Percentiles rank a stretch among this genome's conserved stretches.
Evolutionary conservation across 2,113 vertebrate species (phyloP).

Genomic region (Ictalurus punctatus): DNA sequence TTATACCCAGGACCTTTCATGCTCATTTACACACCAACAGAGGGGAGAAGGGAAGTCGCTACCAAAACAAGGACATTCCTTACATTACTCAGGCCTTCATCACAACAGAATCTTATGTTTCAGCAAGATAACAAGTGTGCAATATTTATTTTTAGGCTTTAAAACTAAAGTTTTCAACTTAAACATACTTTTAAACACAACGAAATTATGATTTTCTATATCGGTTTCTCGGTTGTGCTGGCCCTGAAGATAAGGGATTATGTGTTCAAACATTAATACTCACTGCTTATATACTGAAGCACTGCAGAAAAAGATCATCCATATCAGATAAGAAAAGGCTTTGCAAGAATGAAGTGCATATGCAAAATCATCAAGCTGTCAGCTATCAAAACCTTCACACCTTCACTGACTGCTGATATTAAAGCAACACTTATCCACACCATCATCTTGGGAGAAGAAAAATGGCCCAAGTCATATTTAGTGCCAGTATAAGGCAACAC

Average conservation of each 20-base stretch:
- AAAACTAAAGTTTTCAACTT: not conserved
- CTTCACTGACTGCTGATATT: constrained; percentile 18
- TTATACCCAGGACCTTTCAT: constrained; percentile 53
- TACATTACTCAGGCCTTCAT: constrained; percentile 56
- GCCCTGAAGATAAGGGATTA: not conserved
- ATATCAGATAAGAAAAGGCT: constrained; percentile 5
- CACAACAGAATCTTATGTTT: constrained; percentile 49
- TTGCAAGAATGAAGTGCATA: constrained; percentile 8
- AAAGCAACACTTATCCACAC: constrained; percentile 34
- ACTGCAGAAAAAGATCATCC: not conserved
- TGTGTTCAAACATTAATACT: not conserved
- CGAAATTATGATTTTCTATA: not conserved
- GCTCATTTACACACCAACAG: constrained; percentile 59
- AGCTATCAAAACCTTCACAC: constrained; percentile 6
- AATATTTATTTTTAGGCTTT: constrained; percentile 14
- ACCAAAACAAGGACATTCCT: constrained; percentile 64
- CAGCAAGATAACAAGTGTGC: constrained; percentile 31
- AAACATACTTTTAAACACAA: not conserved
- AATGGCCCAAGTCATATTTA: constrained; percentile 53
- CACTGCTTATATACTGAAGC: not conserved
- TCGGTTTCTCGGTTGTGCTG: not conserved
- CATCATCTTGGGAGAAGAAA: constrained; percentile 19
- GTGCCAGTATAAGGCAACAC: constrained; percentile 76
- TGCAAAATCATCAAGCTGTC: constrained; percentile 24
- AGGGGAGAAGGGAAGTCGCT: constrained; percentile 50